These are phyloP conservation scores for Leuctra nigra DNA, from an alignment of 2,888 invertebrate genomes.

Conservation along the genomic window DNA sequence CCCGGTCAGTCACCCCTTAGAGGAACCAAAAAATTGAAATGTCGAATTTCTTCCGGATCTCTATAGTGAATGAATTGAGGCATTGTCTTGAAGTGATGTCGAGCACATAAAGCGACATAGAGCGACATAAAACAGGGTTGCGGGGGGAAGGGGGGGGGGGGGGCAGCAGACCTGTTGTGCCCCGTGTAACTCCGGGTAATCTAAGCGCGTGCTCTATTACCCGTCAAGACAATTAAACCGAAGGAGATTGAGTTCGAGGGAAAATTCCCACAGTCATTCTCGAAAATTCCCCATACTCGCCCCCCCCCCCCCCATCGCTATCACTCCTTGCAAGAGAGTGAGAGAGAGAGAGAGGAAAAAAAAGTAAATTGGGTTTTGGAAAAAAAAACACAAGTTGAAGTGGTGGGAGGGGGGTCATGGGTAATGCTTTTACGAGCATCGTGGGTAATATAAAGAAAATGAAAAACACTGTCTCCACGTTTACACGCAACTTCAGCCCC, in stretches of 20 bases:
- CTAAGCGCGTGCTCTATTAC: slow-evolving; percentile 16
- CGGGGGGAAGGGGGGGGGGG: too few species aligned
- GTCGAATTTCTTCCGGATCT: too few species aligned
- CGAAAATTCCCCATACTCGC: slow-evolving; percentile 1
- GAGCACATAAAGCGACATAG: too few species aligned
- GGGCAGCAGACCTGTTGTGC: slow-evolving; percentile 11
- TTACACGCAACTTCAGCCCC: slow-evolving; percentile 33
- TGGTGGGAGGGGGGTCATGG: slow-evolving; percentile 52
- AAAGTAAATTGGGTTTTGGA: slow-evolving; percentile 32
- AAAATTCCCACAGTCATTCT: slow-evolving; percentile 17
- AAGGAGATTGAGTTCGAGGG: slow-evolving; percentile 18
- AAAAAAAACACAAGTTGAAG: slow-evolving; percentile 17
- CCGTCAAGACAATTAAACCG: slow-evolving; percentile 19
- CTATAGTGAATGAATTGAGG: too few species aligned
- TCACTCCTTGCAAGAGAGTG: too few species aligned
- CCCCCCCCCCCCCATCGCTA: background rate
- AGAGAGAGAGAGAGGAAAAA: slow-evolving; percentile 16
- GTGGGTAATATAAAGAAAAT: slow-evolving; percentile 84
- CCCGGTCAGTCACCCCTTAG: too few species aligned
- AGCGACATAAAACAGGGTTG: too few species aligned
- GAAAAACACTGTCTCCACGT: slow-evolving; percentile 71
- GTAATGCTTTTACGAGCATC: slow-evolving; percentile 82
- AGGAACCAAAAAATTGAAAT: too few species aligned
- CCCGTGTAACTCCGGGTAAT: too few species aligned
- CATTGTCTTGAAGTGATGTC: too few species aligned